Evolutionary conservation across 2,113 vertebrate genomes (phyloP), one percentile per base, ranked within the genome.

Genomic region (Promerops cafer): DNA sequence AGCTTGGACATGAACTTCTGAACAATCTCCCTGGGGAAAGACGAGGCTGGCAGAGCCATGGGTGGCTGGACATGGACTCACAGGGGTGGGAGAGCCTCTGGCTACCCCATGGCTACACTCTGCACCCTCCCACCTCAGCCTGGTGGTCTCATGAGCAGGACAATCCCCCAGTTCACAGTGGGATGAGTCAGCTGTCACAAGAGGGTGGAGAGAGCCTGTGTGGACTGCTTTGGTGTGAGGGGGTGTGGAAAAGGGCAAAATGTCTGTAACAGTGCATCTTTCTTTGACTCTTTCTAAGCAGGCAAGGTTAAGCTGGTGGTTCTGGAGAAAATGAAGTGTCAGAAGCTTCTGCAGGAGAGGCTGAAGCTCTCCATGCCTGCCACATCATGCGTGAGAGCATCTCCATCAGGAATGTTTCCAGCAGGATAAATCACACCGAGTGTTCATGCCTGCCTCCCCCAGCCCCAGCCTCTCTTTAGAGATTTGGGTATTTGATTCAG

Each of bases 21-120:
- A 63, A 59, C 7, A 0, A 7, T 21, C 33, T 50, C 56, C 54
- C 12, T 13, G 57, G 57, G 81, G 72, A 70, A 28, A 27, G 24
- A 45, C 24, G 5, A 30, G 22, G 0, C 44, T 40, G 49, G 70
- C 14, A 1, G 30, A 49, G 80, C 53, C 0, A 0, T 22, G n/a
- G 2, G 28, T 4, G n/a, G 39, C n/a, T 11, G 7, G 27, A 12
- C 53, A 28, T 8, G 37, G 31, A 24, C 8, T 20, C 31, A 5
- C 1, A 44, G 70, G 28, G 47, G 15, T 77, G 79, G 63, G 56
- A 83, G 40, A 77, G 79, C 35, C 71, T 17, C 47, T 10, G 12
- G 33, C 4, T 13, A 3, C 54, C 33, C 78, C 70, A 24, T 0
- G 33, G 79, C 5, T 79, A 63, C 54, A 2, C 26, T n/a, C 22